Evolutionary conservation across 2,113 vertebrate genomes (phyloP), one percentile per base, ranked within the genome.

Genomic region (Puntigrus tetrazona): DNA sequence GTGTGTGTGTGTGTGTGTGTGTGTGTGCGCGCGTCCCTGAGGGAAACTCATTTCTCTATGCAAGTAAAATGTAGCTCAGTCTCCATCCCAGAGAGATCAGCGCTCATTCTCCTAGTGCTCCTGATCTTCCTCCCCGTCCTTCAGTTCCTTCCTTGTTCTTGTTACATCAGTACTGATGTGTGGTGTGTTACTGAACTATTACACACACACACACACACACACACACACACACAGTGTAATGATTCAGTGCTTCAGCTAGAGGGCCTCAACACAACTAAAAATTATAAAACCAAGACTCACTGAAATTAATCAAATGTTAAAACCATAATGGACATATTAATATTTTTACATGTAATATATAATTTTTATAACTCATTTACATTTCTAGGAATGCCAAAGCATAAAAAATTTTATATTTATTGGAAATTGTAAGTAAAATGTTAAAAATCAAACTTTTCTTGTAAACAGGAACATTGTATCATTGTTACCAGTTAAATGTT

Each of bases 51-150:
- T 29, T 74, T 76, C 83, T 9, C 61, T 41, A 80, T 31, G 85
- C 65, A 83, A 41, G 84, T 18, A 55, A 31, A 80, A 75, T 76
- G 70, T 81, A 86, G 9, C 78, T 88, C 84, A 36, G 73, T 87
- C 84, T 82, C 81, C 81, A 83, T 65, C 85, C 87, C 63, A 78
- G 85, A 83, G 18, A 22, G 50, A 20, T 43, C 61, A 34, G 27
- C 31, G 43, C 29, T 55, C 31, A 38, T 73, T 73, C 36, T 43
- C 67, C 83, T 47, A 63, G 85, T 78, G 52, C 87, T 82, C 76
- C 78, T 55, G 25, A 83, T 84, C 67, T 27, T 75, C 79, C 87
- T 85, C 63, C n/a, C 75, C 78, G 78, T 73, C 69, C 59, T 38
- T 81, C 31, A 16, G 81, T 34, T 78, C 78, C 31, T 61, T 73